A percentile compares a stretch with the other conserved stretches of the same genome.
Evolutionary conservation across 1,140 invertebrate species (phyloP).

Genomic region (Cydia splendana): DNA sequence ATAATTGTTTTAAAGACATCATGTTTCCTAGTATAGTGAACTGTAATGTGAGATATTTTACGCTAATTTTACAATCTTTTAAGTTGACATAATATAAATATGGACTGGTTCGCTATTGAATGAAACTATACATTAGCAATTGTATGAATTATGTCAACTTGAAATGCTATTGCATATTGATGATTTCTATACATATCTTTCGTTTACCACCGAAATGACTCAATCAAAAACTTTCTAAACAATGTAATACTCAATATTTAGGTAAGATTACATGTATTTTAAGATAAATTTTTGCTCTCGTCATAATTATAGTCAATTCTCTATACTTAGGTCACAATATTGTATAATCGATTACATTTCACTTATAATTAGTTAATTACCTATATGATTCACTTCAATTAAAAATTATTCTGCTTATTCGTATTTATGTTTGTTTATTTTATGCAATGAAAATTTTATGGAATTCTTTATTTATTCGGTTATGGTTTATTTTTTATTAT

Average conservation of each 20-base stretch:
- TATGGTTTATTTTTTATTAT: constrained; percentile 12
- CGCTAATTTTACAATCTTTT: background rate
- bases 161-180: background rate
- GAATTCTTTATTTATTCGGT: constrained; percentile 17
- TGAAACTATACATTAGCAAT: background rate
- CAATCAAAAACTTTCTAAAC: constrained; percentile 26
- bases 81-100: background rate
- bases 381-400: constrained; percentile 8
- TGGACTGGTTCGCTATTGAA: too few species aligned
- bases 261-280: constrained; percentile 38
- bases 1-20: background rate
- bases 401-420: constrained; percentile 32
- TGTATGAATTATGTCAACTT: constrained; percentile 1
- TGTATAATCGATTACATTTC: constrained; percentile 39
- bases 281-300: constrained; percentile 46
- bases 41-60: background rate
- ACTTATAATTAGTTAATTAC: constrained; percentile 32
- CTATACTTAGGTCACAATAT: constrained; percentile 40
- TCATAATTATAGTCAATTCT: constrained; percentile 55
- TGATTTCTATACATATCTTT: constrained; percentile 44
- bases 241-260: constrained; percentile 42
- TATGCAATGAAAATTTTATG: constrained; percentile 18
- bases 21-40: background rate
- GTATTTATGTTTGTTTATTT: constrained; percentile 26
- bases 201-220: constrained; percentile 50